Base-by-base conservation (phyloP, 2,797 vertebrate species). In the Sebastes cheni region DNA sequence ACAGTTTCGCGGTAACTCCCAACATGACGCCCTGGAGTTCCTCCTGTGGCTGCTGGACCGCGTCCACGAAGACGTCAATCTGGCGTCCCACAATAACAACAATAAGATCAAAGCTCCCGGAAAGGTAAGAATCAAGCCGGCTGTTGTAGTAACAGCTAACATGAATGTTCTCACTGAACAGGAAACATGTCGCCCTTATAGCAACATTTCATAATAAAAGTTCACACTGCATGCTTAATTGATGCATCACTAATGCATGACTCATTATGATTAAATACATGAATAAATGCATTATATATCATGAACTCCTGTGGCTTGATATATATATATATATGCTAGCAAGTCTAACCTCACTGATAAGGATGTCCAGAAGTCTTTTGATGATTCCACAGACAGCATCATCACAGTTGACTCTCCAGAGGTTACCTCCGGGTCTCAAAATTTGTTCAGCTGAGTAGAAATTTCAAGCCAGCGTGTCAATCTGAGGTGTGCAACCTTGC, bases 1-100 rank as follows among this genome's bases (percentile, higher is more conserved):
- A 0, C 98, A 99, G 93, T 99, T 99, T 86, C 96, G 97, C 13
- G 98, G 98, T 62, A 98, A 98, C 16, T 96, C 97, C 16, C 98
- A 99, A 87, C 98, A 99, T 0, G 98, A 99, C 0, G 98, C 98
- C 72, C 93, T 99, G 86, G 98, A 99, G 91, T 99, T 99, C 92
- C 96, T 99, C 77, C 96, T 99, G 77, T 99, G 98, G 98, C 92
- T 99, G 83, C 95, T 99, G 92, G 97, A 99, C 79, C 95, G 96
- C 0, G 95, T 99, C 90, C 97, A 99, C 0, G 97, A 99, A 91
- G 98, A 99, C 73, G 93, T 98, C 93, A 96, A 95, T 4, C 85
- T 96, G 5, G 92, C 95, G 4, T 91, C 93, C 0, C 86, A 91
- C 77, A 95, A 92, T 42, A 93, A 94, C 88, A 94, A 93, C 92